A percentile compares a stretch with the other conserved stretches of the same genome.
phyloP scores from a whole-genome alignment of 2,797 vertebrate genomes.

The Catostomus latipinnis region DNA sequence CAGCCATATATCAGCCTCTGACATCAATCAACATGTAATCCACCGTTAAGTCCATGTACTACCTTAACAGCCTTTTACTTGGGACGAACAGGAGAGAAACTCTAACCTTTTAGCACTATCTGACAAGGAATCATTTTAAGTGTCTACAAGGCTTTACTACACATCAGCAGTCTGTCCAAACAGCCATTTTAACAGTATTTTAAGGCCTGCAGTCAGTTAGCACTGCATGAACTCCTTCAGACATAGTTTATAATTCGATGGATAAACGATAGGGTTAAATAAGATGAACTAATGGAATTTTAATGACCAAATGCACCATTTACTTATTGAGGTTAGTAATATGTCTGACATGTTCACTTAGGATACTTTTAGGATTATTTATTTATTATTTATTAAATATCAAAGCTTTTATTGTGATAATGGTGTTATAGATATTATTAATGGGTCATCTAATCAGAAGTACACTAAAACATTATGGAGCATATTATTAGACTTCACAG shows the following conservation, averaged over 20 bases:
- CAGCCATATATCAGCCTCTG: conserved; percentile 11
- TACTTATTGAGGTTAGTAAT: neutral
- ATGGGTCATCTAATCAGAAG: neutral
- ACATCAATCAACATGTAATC: neutral
- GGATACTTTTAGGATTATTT: neutral
- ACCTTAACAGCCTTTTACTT: conserved; percentile 34
- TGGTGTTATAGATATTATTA: neutral
- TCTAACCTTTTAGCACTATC: neutral
- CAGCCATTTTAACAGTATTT: conserved; percentile 3
- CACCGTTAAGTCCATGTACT: conserved; percentile 15
- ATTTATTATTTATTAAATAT: conserved; percentile 11
- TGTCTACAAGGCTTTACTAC: neutral
- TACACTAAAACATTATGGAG: neutral
- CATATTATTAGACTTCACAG: neutral
- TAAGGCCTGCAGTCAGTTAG: conserved; percentile 27
- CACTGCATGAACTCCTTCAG: conserved; percentile 2
- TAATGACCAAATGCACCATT: neutral
- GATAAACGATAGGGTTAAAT: neutral
- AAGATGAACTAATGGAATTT: neutral
- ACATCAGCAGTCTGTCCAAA: neutral
- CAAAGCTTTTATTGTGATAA: neutral
- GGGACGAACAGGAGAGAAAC: conserved; percentile 22
- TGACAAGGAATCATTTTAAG: neutral
- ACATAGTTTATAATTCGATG: neutral
- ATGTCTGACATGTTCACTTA: neutral